A percentile compares a stretch with the other conserved stretches of the same genome.
Evolutionary conservation across 2,113 vertebrate species (phyloP).

Genomic region (Siniperca knerii): DNA sequence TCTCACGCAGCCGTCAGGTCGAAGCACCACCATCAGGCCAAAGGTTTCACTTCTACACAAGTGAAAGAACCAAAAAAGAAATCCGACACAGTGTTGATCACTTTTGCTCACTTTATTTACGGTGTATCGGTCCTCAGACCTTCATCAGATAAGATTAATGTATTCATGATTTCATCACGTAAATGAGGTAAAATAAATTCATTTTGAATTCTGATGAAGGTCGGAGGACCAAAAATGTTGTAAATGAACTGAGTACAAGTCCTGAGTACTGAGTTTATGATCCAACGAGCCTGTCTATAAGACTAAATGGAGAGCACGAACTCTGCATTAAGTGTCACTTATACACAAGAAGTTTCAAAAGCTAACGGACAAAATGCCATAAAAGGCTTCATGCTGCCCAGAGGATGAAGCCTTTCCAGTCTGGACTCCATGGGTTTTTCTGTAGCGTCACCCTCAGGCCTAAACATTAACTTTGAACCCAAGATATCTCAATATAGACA

Average conservation of each 20-base stretch:
- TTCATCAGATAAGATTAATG: not conserved
- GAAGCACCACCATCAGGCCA: not conserved
- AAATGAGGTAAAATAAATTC: not conserved
- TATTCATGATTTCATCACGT: not conserved
- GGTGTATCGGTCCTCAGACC: not conserved
- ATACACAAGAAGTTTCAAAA: too few species aligned
- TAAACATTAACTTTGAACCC: not conserved
- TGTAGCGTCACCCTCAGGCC: not conserved
- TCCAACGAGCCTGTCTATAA: too few species aligned
- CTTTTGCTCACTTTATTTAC: not conserved
- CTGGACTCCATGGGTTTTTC: not conserved
- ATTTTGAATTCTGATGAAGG: too few species aligned
- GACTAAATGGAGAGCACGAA: too few species aligned
- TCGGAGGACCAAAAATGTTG: too few species aligned
- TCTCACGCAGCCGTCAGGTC: not conserved
- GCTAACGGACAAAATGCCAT: not conserved
- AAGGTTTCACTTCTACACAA: not conserved
- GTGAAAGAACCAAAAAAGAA: not conserved
- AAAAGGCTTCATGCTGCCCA: not conserved
- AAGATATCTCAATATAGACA: not conserved
- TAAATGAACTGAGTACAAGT: too few species aligned
- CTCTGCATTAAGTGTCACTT: too few species aligned
- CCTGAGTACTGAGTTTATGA: too few species aligned
- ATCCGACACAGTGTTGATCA: too few species aligned
- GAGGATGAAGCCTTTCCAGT: not conserved